Percentiles rank a stretch among this genome's conserved stretches.
These are phyloP conservation scores for Calvadosia cruxmelitensis DNA, from an alignment of 30 jellyfish, hydroid and myxozoan genomes.

Conservation along the genomic window DNA sequence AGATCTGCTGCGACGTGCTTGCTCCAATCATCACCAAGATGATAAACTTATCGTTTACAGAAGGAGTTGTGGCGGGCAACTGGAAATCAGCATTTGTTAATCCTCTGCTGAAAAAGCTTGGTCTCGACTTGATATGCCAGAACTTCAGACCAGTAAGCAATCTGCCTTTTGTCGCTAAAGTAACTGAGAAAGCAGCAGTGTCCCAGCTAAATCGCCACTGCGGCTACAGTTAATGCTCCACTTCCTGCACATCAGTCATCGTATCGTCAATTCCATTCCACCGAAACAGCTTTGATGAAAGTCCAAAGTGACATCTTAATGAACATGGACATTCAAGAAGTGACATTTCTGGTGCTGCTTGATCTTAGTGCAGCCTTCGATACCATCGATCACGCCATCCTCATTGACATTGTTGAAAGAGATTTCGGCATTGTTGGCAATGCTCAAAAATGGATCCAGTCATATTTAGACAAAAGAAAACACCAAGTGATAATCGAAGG, in stretches of 20 bases:
- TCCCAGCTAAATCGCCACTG: constrained; percentile 14
- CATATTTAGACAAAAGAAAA: constrained; percentile 14
- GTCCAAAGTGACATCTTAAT: constrained; percentile 15
- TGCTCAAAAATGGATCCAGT: constrained; percentile 21
- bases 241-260: constrained; percentile 18
- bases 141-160: constrained; percentile 31
- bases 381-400: constrained; percentile 18
- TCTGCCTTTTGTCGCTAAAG: constrained; percentile 18
- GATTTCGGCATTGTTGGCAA: constrained; percentile 7
- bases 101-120: constrained; percentile 25
- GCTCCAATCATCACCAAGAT: constrained; percentile 24
- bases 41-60: constrained; percentile 8
- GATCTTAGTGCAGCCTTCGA: constrained; percentile 33
- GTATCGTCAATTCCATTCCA: constrained; percentile 16
- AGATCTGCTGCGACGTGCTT: constrained; percentile 14
- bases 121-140: constrained; percentile 14
- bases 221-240: constrained; percentile 19
- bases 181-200: constrained; percentile 31
- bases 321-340: constrained; percentile 17
- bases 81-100: constrained; percentile 22
- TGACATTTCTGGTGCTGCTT: neutral
- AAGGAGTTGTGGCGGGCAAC: constrained; percentile 7
- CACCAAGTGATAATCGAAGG: constrained; percentile 1
- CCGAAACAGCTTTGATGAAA: constrained; percentile 27
- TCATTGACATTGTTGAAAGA: neutral